Evolutionary conservation across 2,888 invertebrate genomes (phyloP), one percentile per base, ranked within the genome.

Genomic region (Homarus gammarus): DNA sequence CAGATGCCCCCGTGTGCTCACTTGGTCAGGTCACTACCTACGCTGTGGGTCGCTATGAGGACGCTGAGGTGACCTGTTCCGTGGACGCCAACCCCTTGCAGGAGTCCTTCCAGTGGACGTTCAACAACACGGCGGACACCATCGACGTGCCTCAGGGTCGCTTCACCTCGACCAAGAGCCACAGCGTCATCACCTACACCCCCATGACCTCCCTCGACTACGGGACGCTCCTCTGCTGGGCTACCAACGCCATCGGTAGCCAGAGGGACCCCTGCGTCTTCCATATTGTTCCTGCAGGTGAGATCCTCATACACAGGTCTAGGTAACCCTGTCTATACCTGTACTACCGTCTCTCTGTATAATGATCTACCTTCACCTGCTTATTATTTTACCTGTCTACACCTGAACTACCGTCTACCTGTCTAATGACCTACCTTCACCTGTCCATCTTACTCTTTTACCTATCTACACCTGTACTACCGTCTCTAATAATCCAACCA

Each of bases 21-120:
- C 84, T 81, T 15, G 87, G 87, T 40, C 91, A 91, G 81, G 61
- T 85, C 36, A 89, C 85, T 5, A 79, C 75, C 22, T 91, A 91
- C 85, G 88, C 88, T 68, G 91, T 91, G 38, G 81, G 85, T 31
- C 84, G 88, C 27, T 38, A 89, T 70, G 91, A 91, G 70, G 91
- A 91, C 75, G 88, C 91, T 10, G 91, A 91, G 38, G 91, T 91
- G 38, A 91, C 91, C 38, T 91, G 91, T 56, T 70, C 87, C 15
- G 90, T 90, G 64, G 84, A 90, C 15, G 90, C 90, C n/a, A 90
- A 90, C 87, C 98, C 98, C 0, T 95, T 96, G 22, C 96, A 97
- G 94, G 97, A 97, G 22, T 95, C 96, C 94, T 98, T 98, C 93
- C 96, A 96, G 87, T 98, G 98, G 98, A 93, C 93, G 1, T 93